These are phyloP conservation scores for Plutella xylostella DNA, from an alignment of 2,888 invertebrate genomes.

Conservation along the genomic window DNA sequence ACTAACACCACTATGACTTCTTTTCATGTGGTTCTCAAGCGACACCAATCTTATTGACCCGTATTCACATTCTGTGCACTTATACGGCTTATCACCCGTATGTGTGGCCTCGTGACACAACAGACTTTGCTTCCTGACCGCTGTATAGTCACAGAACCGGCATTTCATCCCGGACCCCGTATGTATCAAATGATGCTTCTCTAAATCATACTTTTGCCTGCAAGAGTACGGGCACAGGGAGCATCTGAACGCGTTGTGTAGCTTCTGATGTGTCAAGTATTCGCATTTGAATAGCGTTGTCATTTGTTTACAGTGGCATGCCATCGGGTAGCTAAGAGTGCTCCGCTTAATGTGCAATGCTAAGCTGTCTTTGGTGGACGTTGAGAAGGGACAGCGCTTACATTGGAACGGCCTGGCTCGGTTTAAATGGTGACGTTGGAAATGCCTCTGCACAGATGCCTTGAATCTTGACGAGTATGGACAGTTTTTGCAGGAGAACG, in stretches of 20 bases:
- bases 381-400: conserved; percentile 42
- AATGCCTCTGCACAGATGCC: conserved; percentile 46
- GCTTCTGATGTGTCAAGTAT: conserved; percentile 36
- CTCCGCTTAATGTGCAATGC: conserved; percentile 44
- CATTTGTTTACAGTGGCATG: conserved; percentile 31
- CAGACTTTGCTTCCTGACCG: conserved; percentile 33
- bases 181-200: conserved; percentile 36
- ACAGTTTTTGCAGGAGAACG: conserved; percentile 41
- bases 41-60: conserved; percentile 31
- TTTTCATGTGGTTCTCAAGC: conserved; percentile 34
- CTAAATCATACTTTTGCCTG: conserved; percentile 38
- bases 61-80: conserved; percentile 35
- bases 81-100: conserved; percentile 39
- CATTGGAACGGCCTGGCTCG: conserved; percentile 42
- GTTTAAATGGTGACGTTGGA: conserved; percentile 38
- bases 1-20: too few species aligned
- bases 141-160: conserved; percentile 35
- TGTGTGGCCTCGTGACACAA: conserved; percentile 39
- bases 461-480: conserved; percentile 40
- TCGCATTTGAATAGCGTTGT: conserved; percentile 38
- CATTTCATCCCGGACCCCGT: conserved; percentile 39
- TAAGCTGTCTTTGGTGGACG: conserved; percentile 51
- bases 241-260: conserved; percentile 38
- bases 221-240: conserved; percentile 32
- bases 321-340: conserved; percentile 21